A percentile compares a stretch with the other conserved stretches of the same genome.
Evolutionary conservation across 2,113 vertebrate genomes (phyloP).

Genomic region (Gallinago jamesoni): DNA sequence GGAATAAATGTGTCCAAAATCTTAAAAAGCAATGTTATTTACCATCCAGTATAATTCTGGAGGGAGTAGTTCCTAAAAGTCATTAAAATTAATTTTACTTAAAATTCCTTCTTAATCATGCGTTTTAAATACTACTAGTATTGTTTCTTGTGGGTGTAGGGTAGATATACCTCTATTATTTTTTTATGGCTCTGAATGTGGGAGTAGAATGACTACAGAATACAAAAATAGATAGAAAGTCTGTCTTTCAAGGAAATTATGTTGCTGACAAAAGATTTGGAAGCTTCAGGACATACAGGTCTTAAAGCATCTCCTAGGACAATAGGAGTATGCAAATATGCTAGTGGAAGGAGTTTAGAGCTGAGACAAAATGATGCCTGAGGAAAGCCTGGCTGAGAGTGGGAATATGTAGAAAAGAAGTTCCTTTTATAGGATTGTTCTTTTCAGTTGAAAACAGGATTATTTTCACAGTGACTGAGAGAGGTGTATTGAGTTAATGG

Average conservation of each 20-base stretch:
- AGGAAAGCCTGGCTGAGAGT: not conserved
- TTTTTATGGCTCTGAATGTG: not conserved
- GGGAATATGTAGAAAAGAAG: not conserved
- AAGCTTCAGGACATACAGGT: not conserved
- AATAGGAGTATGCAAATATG: not conserved
- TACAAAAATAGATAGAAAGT: not conserved
- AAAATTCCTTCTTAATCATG: not conserved
- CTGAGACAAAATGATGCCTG: not conserved
- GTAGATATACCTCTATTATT: not conserved
- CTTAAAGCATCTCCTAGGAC: not conserved
- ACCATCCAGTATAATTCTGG: not conserved
- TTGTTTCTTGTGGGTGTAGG: not conserved
- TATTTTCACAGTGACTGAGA: not conserved
- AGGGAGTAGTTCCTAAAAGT: not conserved
- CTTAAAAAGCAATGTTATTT: not conserved
- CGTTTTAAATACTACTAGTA: not conserved
- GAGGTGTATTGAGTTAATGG: not conserved
- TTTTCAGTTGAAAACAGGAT: not conserved
- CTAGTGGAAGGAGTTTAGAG: not conserved
- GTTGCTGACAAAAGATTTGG: not conserved
- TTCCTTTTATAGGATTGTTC: not conserved
- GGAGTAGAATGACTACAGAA: not conserved
- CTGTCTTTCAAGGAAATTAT: not conserved
- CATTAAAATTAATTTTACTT: not conserved
- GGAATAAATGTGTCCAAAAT: not conserved